Evolutionary conservation across 2,113 vertebrate genomes (phyloP).

Genomic region (Daubentonia madagascariensis): DNA sequence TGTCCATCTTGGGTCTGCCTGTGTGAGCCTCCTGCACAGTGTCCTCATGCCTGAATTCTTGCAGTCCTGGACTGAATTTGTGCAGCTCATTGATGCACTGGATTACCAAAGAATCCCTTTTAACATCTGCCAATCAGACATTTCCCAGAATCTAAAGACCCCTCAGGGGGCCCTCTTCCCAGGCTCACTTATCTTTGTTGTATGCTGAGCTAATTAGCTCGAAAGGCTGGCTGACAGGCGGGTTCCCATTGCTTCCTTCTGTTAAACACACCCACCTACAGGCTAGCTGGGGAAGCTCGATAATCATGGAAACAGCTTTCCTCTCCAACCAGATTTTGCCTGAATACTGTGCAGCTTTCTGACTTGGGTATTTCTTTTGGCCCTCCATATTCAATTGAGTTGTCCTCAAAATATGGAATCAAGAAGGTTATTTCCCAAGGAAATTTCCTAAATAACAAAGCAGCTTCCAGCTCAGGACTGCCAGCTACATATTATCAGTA

Average conservation of each 20-base stretch:
- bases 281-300: slow-evolving; percentile 71
- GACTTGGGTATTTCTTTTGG: slow-evolving; percentile 24
- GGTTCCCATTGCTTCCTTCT: slow-evolving; percentile 80
- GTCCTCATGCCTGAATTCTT: slow-evolving; percentile 80
- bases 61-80: slow-evolving; percentile 78
- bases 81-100: slow-evolving; percentile 82
- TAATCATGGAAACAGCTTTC: slow-evolving; percentile 64
- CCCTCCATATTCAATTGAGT: not conserved
- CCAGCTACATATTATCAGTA: not conserved
- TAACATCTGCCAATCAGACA: slow-evolving; percentile 84
- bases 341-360: slow-evolving; percentile 40
- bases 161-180: slow-evolving; percentile 85
- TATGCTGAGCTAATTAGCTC: slow-evolving; percentile 88
- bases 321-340: slow-evolving; percentile 54
- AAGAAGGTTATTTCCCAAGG: slow-evolving; percentile 18
- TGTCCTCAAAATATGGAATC: not conserved
- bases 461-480: not conserved
- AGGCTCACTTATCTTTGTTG: slow-evolving; percentile 89
- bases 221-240: slow-evolving; percentile 80
- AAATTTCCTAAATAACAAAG: slow-evolving; percentile 9
- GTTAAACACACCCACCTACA: slow-evolving; percentile 81
- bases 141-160: slow-evolving; percentile 79
- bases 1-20: slow-evolving; percentile 81
- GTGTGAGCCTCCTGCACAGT: slow-evolving; percentile 65
- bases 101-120: slow-evolving; percentile 82